Conservation (phyloP, 2,113 vertebrate genomes). For the Galemys pyrenaicus region DNA sequence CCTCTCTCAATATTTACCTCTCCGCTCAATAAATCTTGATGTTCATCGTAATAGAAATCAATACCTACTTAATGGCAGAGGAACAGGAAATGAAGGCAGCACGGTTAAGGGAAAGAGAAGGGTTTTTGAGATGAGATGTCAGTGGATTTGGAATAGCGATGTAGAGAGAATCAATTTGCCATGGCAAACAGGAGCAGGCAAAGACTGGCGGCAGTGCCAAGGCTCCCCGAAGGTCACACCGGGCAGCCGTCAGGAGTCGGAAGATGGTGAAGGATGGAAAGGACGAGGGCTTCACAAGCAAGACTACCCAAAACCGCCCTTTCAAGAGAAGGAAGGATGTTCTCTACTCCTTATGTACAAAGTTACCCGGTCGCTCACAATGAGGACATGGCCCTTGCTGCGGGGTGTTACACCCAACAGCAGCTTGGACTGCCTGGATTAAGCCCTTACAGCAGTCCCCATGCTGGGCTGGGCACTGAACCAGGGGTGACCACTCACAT, state of each 20-base stretch:
- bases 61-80: slow-evolving; percentile 55
- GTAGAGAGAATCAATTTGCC: not conserved
- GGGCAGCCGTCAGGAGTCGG: not conserved
- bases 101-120: not conserved
- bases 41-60: slow-evolving; percentile 54
- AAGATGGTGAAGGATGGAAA: not conserved
- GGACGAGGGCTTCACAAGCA: not conserved
- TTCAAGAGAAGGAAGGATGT: not conserved
- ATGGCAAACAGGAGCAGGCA: rapidly evolving
- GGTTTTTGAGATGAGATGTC: not conserved
- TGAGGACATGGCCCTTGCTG: not conserved
- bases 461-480: not conserved
- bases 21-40: slow-evolving; percentile 40
- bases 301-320: not conserved
- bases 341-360: not conserved
- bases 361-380: not conserved
- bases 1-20: slow-evolving; percentile 33
- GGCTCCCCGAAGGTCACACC: not conserved
- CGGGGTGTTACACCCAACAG: not conserved
- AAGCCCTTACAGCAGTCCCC: not conserved
- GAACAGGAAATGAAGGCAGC: not conserved
- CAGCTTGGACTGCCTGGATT: not conserved
- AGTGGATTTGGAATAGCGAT: not conserved
- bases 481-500: no score
- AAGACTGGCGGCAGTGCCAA: not conserved